Evolutionary conservation across 2,113 vertebrate genomes (phyloP).

Genomic region (Craseonycteris thonglongyai): DNA sequence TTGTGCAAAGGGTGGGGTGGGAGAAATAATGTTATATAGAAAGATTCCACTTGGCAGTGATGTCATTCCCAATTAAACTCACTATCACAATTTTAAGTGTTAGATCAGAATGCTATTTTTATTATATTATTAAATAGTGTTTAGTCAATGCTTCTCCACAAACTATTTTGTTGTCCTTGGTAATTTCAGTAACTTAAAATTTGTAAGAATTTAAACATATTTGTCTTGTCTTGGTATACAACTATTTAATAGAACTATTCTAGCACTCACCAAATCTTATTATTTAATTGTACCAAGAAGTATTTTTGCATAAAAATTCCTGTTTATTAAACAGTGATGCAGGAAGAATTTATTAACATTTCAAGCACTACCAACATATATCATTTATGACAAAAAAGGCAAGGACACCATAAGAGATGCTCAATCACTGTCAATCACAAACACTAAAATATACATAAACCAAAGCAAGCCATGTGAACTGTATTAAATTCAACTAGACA

Average conservation of each 20-base stretch:
- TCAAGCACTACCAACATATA: slow-evolving; percentile 87
- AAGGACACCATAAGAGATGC: slow-evolving; percentile 84
- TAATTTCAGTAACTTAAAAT: slow-evolving; percentile 57
- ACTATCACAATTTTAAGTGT: slow-evolving; percentile 45
- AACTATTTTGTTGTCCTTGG: slow-evolving; percentile 45
- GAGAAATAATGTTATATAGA: slow-evolving; percentile 23
- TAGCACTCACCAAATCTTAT: slow-evolving; percentile 67
- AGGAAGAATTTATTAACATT: slow-evolving; percentile 88
- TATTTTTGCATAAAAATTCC: slow-evolving; percentile 78
- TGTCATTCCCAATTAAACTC: slow-evolving; percentile 50
- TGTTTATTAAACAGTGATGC: slow-evolving; percentile 83
- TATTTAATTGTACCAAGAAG: slow-evolving; percentile 75
- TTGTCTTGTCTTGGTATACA: slow-evolving; percentile 27
- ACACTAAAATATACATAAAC: slow-evolving; percentile 84
- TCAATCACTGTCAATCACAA: slow-evolving; percentile 90
- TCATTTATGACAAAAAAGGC: slow-evolving; percentile 88
- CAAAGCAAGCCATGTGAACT: slow-evolving; percentile 79
- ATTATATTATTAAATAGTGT: slow-evolving; percentile 52
- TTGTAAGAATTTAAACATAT: slow-evolving; percentile 61
- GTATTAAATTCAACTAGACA: slow-evolving; percentile 79
- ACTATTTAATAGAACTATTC: slow-evolving; percentile 36
- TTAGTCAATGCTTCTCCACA: slow-evolving; percentile 52
- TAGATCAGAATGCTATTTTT: slow-evolving; percentile 69
- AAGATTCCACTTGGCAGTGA: slow-evolving; percentile 44
- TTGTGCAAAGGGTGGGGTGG: background rate